Percentiles rank a stretch among this genome's conserved stretches.
Evolutionary conservation across 2,888 invertebrate genomes (phyloP).

Genomic region (Eupelmus urozonus): DNA sequence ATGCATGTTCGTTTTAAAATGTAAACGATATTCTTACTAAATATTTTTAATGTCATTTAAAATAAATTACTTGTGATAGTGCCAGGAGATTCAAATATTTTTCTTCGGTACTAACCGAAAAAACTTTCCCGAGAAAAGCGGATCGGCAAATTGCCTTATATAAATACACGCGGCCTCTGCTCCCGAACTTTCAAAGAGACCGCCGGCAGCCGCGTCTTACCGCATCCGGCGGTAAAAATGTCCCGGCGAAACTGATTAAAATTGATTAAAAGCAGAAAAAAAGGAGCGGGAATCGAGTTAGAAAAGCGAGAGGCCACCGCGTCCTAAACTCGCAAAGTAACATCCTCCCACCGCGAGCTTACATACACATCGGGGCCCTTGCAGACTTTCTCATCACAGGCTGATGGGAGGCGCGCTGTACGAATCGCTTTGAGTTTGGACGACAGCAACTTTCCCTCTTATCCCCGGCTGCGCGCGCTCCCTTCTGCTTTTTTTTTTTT

Average conservation of each 20-base stretch:
- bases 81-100: no score
- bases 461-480: neutral
- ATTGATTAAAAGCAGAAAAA: constrained; percentile 31
- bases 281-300: neutral
- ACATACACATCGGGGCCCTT: no score
- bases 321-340: constrained; percentile 44
- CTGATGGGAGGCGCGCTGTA: constrained; percentile 36
- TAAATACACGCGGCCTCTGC: neutral
- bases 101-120: no score
- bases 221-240: neutral
- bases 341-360: constrained; percentile 15
- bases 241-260: constrained; percentile 45
- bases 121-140: no score
- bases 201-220: neutral
- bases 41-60: no score
- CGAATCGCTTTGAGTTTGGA: constrained; percentile 56
- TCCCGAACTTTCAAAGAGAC: neutral
- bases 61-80: no score
- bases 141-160: neutral
- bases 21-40: no score
- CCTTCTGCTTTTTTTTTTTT: constrained; percentile 20
- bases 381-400: constrained; percentile 51
- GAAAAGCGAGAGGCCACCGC: neutral
- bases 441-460: constrained; percentile 51
- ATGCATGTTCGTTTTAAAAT: no score